Conservation (phyloP, 2,113 vertebrate genomes). For the Grammomys surdaster region DNA sequence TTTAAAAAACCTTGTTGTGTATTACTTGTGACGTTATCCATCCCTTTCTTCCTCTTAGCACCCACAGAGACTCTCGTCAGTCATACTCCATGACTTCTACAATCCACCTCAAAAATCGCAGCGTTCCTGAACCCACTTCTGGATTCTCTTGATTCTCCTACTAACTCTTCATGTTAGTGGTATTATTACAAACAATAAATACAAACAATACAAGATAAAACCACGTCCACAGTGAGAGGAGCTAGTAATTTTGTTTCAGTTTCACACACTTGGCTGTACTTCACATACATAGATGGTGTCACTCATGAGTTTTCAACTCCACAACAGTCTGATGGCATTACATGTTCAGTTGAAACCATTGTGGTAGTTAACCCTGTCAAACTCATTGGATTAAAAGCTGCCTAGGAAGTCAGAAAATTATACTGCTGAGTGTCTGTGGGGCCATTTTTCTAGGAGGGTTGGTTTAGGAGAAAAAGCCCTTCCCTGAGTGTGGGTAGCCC, state of each 20-base stretch:
- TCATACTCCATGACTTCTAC: neutral
- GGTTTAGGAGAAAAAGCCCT: neutral
- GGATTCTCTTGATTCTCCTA: neutral
- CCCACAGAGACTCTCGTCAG: neutral
- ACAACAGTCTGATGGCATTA: too few relatives aligned
- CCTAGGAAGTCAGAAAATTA: neutral
- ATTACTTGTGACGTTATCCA: neutral
- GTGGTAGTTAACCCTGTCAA: neutral
- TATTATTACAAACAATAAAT: neutral
- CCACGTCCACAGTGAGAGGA: neutral
- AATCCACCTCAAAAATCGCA: neutral
- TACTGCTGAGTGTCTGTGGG: too few relatives aligned
- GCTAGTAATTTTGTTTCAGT: neutral
- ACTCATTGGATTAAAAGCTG: neutral
- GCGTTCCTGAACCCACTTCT: neutral
- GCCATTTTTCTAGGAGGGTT: neutral
- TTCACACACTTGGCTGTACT: neutral
- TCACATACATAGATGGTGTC: too few relatives aligned
- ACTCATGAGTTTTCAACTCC: neutral
- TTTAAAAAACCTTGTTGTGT: neutral
- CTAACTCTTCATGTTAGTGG: neutral
- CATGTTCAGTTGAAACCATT: neutral
- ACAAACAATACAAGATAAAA: neutral
- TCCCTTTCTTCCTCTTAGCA: neutral
- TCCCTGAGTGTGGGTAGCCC: neutral